Percentiles rank a stretch among this genome's conserved stretches.
phyloP scores from a whole-genome alignment of 2,888 invertebrate species.

The Sesia apiformis region DNA sequence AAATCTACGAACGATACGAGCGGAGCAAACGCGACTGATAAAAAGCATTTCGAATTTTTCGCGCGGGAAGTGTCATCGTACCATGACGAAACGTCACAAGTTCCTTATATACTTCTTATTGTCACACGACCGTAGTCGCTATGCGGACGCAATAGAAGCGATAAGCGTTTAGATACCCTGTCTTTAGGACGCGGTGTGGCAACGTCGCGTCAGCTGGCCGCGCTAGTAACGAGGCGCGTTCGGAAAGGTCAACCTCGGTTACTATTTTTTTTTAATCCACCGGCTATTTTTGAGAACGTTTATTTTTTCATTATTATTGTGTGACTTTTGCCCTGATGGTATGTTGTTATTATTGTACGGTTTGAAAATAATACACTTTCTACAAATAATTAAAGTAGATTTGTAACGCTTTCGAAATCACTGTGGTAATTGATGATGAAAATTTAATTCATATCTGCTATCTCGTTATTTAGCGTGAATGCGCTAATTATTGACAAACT shows the following conservation, averaged over 20 bases:
- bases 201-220: conserved; percentile 73
- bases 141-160: conserved; percentile 41
- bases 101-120: conserved; percentile 54
- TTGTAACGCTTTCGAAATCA: too few species aligned
- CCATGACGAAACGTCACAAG: conserved; percentile 54
- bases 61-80: conserved; percentile 63
- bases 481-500: background rate
- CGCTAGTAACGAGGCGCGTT: conserved; percentile 62
- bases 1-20: conserved; percentile 27
- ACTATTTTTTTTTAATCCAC: conserved; percentile 58
- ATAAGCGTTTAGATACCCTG: conserved; percentile 52
- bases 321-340: background rate
- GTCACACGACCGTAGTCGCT: conserved; percentile 35
- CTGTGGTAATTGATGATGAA: too few species aligned
- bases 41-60: conserved; percentile 72
- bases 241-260: conserved; percentile 71
- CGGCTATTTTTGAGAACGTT: conserved; percentile 54
- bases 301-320: conserved; percentile 29
- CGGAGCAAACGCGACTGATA: conserved; percentile 48
- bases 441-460: too few species aligned
- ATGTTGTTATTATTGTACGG: too few species aligned
- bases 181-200: conserved; percentile 44
- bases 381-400: too few species aligned
- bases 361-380: too few species aligned
- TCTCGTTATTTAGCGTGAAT: too few species aligned